Evolutionary conservation across 2,113 vertebrate species (phyloP).

Genomic region (Dolichallabes microphthalmus): DNA sequence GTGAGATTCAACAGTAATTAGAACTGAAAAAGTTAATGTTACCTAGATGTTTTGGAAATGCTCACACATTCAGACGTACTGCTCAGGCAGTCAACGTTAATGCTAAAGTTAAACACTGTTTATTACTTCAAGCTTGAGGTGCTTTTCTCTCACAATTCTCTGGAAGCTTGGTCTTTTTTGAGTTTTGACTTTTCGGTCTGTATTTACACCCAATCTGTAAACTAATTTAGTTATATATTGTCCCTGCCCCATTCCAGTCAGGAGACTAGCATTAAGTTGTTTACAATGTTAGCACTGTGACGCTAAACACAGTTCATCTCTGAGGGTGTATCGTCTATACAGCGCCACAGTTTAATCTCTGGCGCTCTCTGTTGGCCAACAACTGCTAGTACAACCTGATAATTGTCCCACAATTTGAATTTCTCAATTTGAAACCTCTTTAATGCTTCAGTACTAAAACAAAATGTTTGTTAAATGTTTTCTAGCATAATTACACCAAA

Average conservation of each 20-base stretch:
- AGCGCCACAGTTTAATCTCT: constrained; percentile 33
- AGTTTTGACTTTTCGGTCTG: background rate
- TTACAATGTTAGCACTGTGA: constrained; percentile 1
- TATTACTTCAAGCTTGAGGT: background rate
- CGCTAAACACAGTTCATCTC: background rate
- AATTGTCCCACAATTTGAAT: background rate
- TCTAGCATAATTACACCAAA: background rate
- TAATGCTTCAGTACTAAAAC: background rate
- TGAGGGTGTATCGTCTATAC: background rate
- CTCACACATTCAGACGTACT: background rate
- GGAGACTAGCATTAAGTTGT: background rate
- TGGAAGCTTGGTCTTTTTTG: background rate
- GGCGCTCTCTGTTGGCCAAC: constrained; percentile 56
- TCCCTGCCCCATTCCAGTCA: background rate
- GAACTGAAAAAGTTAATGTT: constrained; percentile 14
- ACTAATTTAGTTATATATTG: background rate
- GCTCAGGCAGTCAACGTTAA: background rate
- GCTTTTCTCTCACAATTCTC: background rate
- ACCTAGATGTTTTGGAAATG: background rate
- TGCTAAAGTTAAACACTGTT: background rate
- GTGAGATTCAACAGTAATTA: constrained; percentile 29
- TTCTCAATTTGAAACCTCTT: background rate
- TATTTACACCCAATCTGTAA: background rate
- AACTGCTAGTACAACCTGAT: background rate
- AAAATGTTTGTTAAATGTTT: background rate